A percentile compares a stretch with the other conserved stretches of the same genome.
Conservation (phyloP, 2,888 invertebrate species). For the Nemotelus nigrinus region DNA sequence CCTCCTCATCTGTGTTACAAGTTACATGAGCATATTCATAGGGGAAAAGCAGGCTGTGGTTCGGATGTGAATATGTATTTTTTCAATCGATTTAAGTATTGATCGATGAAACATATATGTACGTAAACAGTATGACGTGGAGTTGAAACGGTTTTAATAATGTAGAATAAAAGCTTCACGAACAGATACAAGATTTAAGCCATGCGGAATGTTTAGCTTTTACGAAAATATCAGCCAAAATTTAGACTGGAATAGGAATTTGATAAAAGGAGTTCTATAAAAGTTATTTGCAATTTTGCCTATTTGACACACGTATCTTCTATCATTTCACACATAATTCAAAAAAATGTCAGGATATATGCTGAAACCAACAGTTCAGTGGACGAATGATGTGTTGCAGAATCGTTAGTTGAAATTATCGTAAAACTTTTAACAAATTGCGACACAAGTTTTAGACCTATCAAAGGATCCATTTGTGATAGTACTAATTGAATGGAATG, state of each 20-base stretch:
- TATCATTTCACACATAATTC: background rate
- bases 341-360: conserved; percentile 11
- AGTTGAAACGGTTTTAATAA: background rate
- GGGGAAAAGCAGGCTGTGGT: background rate
- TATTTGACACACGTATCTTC: background rate
- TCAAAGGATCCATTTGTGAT: conserved; percentile 33
- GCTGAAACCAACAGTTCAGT: conserved; percentile 13
- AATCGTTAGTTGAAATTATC: conserved; percentile 53
- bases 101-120: no score
- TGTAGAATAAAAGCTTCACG: background rate
- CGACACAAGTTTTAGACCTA: conserved; percentile 53
- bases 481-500: conserved; percentile 34
- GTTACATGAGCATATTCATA: conserved; percentile 10
- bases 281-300: no score
- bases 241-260: no score
- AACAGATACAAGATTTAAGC: no score
- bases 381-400: conserved; percentile 44
- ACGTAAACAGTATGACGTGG: background rate
- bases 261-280: no score
- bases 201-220: no score
- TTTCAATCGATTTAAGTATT: no score
- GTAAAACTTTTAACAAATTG: conserved; percentile 53
- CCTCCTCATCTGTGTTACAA: conserved; percentile 22
- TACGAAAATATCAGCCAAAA: no score
- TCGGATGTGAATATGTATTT: background rate